Evolutionary conservation across 2,888 invertebrate genomes (phyloP).

Genomic region (Actias luna): DNA sequence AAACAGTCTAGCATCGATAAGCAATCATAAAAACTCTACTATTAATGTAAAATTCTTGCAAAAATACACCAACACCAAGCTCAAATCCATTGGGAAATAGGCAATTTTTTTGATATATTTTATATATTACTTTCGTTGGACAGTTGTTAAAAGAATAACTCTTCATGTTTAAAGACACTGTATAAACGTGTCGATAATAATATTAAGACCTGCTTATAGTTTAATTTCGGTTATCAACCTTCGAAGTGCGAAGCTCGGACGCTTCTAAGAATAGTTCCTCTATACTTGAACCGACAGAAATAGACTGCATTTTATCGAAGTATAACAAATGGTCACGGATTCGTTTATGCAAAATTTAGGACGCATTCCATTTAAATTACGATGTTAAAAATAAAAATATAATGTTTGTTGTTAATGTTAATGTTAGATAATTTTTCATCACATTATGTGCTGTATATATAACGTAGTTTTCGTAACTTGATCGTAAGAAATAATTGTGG

Average conservation of each 20-base stretch:
- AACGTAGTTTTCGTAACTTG: neutral
- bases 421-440: constrained; percentile 14
- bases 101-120: neutral
- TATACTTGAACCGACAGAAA: constrained; percentile 48
- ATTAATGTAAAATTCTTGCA: neutral
- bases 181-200: neutral
- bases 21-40: neutral
- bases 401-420: constrained; percentile 19
- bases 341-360: constrained; percentile 37
- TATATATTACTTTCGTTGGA: neutral
- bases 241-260: constrained; percentile 25
- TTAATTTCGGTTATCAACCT: constrained; percentile 51
- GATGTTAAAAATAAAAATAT: constrained; percentile 29
- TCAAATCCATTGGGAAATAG: neutral
- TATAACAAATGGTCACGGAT: constrained; percentile 14
- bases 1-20: neutral
- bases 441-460: neutral
- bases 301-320: constrained; percentile 32
- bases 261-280: constrained; percentile 38
- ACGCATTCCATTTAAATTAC: constrained; percentile 37
- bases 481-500: neutral
- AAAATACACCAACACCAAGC: neutral
- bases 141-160: neutral
- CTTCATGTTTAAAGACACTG: too few species aligned
- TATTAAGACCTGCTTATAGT: constrained; percentile 14